Evolutionary conservation across 2,113 vertebrate genomes (phyloP), one percentile per base, ranked within the genome.

Genomic region (Polyodon spathula): DNA sequence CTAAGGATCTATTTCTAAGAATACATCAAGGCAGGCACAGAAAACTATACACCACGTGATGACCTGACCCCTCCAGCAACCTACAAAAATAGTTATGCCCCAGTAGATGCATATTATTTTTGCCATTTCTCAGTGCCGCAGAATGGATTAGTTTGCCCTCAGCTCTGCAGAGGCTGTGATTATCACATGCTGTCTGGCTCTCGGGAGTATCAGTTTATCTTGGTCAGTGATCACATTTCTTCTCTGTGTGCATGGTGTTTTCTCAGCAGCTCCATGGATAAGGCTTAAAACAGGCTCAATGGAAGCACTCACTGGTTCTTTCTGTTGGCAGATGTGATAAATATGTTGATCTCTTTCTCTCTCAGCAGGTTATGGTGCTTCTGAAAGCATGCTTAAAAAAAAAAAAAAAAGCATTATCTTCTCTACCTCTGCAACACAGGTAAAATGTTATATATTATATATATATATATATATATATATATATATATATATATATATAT

Each of bases 171-270:
- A 54, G 53, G 37, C 16, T 7, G 16, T 37, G n/a, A 8, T 37
- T 37, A 54, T 54, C 53, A 54, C 53, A 54, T 54, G 53, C 53
- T 2, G 53, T 16, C 53, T 15, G 53, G 12, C 53, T 54, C 53
- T 15, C 15, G 53, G 53, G 53, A 54, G 5, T 11, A 54, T 16
- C 53, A 27, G 27, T 17, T 16, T 54, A 54, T 54, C 53, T 54
- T 5, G 53, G 53, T 54, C 53, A 54, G 15, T 27, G 53, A 54
- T 54, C 3, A 54, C 53, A 54, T 54, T 54, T 54, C 53, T 37
- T 54, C 6, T 17, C 53, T 54, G 15, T 37, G 4, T 16, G 53
- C 5, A 8, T 37, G 16, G 37, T 54, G 37, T 8, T 54, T 54
- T 17, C n/a, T 37, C 16, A 8, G 53, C 53, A 54, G 53, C 37